Base-by-base conservation (phyloP, 2,888 invertebrate genomes). In the Embidobia sp. region DNA sequence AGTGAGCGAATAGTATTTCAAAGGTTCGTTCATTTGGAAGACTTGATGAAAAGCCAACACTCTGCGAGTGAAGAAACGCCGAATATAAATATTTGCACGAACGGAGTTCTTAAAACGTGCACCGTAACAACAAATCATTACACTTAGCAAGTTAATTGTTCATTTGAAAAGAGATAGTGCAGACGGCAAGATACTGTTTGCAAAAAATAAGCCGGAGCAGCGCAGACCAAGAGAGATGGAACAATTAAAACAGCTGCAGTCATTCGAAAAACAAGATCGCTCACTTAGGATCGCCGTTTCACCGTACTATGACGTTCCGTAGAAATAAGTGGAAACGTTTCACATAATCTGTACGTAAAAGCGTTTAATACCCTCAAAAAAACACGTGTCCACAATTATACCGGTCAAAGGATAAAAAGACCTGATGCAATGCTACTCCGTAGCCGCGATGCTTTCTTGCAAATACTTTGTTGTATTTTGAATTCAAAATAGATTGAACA, bases 221-320 rank as follows among this genome's bases (percentile, higher is more conserved):
- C 33, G n/a, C 37, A 7, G 18, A 13, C 44, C 7, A 27, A 7
- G n/a, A 13, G 29, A 55, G 59, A 59, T 51, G 49, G 35, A 70
- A 70, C 69, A 70, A 70, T 70, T 61, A 70, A 69, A 70, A 61
- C 69, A 51, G 51, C 48, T 13, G 48, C 49, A 42, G 40, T 40
- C 57, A 26, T 42, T 55, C 55, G 66, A 55, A 57, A 57, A 69
- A 69, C 49, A 59, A 69, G 59, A 69, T 49, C 49, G 48, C 57
- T 69, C 59, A 49, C 59, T 69, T 19, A 49, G 42, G 57, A 64
- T 61, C 61, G 27, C 27, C 42, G 42, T 49, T 75, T 63, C 67
- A 55, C n/a, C 49, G 69, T 69, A 67, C 42, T 57, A 31, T 69
- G 69, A 75, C 44, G 55, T 42, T 69, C 49, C 51, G 29, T 11